phyloP scores from a whole-genome alignment of 2,113 vertebrate genomes.

The Alexandromys fortis region DNA sequence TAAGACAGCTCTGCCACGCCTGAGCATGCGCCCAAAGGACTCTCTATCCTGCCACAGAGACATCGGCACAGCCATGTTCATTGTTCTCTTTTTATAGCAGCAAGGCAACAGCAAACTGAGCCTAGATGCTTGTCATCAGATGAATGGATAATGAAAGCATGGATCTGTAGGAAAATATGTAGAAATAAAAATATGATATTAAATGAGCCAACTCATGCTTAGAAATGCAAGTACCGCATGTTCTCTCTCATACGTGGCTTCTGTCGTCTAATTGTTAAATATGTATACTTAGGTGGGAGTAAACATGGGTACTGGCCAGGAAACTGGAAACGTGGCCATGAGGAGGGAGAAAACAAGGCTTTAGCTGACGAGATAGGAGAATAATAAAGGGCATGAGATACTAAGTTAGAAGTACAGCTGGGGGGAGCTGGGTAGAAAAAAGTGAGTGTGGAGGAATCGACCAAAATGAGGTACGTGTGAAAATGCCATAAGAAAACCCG shows the following conservation, averaged over 20 bases:
- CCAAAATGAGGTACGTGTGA: neutral
- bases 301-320: neutral
- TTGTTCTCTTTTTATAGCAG: neutral
- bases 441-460: neutral
- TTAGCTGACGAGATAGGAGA: neutral
- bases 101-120: neutral
- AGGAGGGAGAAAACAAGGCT: neutral
- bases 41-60: neutral
- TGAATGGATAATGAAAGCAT: neutral
- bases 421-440: neutral
- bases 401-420: neutral
- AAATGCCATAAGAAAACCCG: neutral
- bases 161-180: neutral
- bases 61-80: too few species aligned
- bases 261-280: neutral
- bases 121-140: neutral
- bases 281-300: too few species aligned
- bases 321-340: neutral
- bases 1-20: neutral
- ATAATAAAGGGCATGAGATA: neutral
- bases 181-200: neutral
- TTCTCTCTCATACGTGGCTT: neutral
- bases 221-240: neutral
- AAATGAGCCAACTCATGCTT: neutral
- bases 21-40: neutral